Evolutionary conservation across 2,888 invertebrate species (phyloP), one percentile per base, ranked within the genome.

Genomic region (Agonopterix subpropinquella): DNA sequence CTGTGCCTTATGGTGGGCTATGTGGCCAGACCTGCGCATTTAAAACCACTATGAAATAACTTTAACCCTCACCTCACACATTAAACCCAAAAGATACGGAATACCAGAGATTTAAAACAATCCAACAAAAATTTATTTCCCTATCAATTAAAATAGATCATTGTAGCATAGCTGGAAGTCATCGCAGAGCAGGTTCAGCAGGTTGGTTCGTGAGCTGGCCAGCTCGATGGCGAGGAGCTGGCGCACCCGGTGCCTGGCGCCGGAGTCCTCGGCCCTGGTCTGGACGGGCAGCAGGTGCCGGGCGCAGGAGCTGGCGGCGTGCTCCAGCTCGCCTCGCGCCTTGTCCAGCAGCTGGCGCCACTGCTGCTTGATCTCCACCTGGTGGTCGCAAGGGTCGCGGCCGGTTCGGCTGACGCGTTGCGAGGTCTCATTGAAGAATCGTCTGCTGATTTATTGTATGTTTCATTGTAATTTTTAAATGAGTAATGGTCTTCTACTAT

Each of bases 81-180:
- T 13, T 5, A 28, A 28, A 28, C 28, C 18, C 4, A 18, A 18
- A 18, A 18, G 18, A 18, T 18, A 7, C n/a, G 28, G 28, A 28
- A 28, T 28, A 7, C 28, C 5, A 28, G 28, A 28, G 28, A 28
- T 28, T 28, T 28, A 28, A 28, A 28, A 28, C 28, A 5, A 28
- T 28, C 28, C 5, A 28, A 28, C 28, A 28, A 7, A 28, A 28
- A 1, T 28, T 28, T 28, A 28, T 28, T 28, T 28, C 28, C 28
- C 28, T 5, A 5, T 28, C 28, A 28, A 28, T 28, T 5, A 28
- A n/a, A 65, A 39, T 1, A 73, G 53, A 0, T 71, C 70, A 28
- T 62, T 55, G 48, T 58, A 73, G 52, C 73, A 74, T 18, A 74
- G 53, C 46, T 70, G 67, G 50, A 64, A 70, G 10, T 45, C 49